Conservation (phyloP, 2,113 vertebrate genomes). For the Pollachius pollachius region DNA sequence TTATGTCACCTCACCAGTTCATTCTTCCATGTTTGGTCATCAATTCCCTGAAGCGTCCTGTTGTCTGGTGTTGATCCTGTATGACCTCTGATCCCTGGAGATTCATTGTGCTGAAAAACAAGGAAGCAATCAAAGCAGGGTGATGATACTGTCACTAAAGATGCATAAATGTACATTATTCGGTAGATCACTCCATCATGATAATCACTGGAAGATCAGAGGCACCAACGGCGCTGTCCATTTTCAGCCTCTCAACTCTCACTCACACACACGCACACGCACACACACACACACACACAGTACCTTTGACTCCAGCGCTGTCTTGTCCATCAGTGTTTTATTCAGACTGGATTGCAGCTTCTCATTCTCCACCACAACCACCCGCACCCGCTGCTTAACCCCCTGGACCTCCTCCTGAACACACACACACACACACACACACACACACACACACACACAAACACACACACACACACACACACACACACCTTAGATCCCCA, state of each 20-base stretch:
- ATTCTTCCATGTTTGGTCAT: conserved; percentile 70
- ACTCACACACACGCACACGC: too few species aligned
- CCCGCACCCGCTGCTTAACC: conserved; percentile 79
- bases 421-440: conserved; percentile 15
- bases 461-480: not conserved
- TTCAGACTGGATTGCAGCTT: conserved; percentile 76
- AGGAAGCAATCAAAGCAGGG: not conserved
- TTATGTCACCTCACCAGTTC: conserved; percentile 73
- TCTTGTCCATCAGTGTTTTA: conserved; percentile 74
- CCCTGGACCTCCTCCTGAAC: conserved; percentile 85
- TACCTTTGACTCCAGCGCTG: conserved; percentile 72
- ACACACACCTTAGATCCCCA: conserved; percentile 5
- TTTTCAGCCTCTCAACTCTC: too few species aligned
- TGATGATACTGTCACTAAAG: not conserved
- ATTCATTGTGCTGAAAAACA: conserved; percentile 40
- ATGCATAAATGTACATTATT: too few species aligned
- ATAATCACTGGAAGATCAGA: too few species aligned
- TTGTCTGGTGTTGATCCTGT: conserved; percentile 21
- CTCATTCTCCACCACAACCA: conserved; percentile 86
- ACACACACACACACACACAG: conserved; percentile 6
- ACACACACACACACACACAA: not conserved
- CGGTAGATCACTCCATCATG: too few species aligned
- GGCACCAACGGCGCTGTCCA: too few species aligned
- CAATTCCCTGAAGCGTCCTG: conserved; percentile 41
- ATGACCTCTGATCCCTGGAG: conserved; percentile 16